phyloP scores from a whole-genome alignment of 2,113 vertebrate genomes.

The Plecturocebus donacophilus region DNA sequence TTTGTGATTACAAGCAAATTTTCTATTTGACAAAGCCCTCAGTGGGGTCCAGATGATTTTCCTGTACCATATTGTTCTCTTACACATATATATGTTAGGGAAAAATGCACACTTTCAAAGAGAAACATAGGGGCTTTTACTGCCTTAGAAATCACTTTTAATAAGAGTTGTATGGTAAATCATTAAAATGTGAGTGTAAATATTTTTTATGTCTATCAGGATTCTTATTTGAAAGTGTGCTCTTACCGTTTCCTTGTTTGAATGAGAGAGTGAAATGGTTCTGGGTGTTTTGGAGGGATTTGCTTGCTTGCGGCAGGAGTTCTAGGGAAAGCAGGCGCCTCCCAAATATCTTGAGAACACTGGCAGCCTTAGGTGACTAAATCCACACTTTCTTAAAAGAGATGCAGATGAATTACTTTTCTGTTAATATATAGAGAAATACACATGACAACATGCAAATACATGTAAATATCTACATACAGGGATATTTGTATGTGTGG shows the following conservation, averaged over 20 bases:
- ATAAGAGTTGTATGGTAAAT: slow-evolving; percentile 84
- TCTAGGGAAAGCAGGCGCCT: slow-evolving; percentile 78
- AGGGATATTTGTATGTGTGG: not conserved
- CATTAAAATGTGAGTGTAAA: slow-evolving; percentile 83
- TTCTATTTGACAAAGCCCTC: slow-evolving; percentile 82
- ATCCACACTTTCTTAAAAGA: slow-evolving; percentile 59
- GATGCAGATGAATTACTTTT: slow-evolving; percentile 76
- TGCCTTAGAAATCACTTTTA: slow-evolving; percentile 84
- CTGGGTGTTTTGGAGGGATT: slow-evolving; percentile 82
- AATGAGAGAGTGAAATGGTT: slow-evolving; percentile 76
- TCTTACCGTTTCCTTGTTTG: slow-evolving; percentile 81
- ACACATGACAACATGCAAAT: not conserved
- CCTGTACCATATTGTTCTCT: slow-evolving; percentile 83
- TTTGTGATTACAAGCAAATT: slow-evolving; percentile 83
- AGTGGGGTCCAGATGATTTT: slow-evolving; percentile 82
- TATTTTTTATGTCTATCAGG: slow-evolving; percentile 83
- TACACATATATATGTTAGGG: slow-evolving; percentile 81
- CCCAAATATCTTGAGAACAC: slow-evolving; percentile 73
- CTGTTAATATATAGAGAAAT: slow-evolving; percentile 78
- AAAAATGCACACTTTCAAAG: slow-evolving; percentile 83
- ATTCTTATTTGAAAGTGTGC: slow-evolving; percentile 85
- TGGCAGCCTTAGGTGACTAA: slow-evolving; percentile 77
- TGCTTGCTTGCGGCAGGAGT: slow-evolving; percentile 68
- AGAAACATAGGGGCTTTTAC: slow-evolving; percentile 82
- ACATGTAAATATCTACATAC: not conserved